Evolutionary conservation across 2,113 vertebrate species (phyloP).

Genomic region (Daboia siamensis): DNA sequence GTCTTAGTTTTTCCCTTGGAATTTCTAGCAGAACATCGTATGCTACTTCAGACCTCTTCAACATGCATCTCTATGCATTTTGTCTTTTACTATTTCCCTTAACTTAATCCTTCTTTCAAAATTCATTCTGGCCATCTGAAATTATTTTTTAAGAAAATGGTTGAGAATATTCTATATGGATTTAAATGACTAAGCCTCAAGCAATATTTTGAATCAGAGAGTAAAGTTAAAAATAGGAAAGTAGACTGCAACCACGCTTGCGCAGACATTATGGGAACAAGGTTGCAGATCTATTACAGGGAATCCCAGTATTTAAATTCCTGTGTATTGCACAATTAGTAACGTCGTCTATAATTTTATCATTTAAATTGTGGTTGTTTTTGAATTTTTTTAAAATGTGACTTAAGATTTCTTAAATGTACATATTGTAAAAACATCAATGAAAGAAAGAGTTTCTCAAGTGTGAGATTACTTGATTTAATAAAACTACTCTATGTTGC

Average conservation of each 20-base stretch:
- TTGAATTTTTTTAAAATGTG: background rate
- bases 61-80: background rate
- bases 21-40: background rate
- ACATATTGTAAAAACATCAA: background rate
- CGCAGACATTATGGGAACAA: background rate
- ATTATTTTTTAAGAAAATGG: background rate
- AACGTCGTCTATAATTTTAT: background rate
- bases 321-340: background rate
- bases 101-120: background rate
- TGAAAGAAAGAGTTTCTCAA: background rate
- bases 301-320: background rate
- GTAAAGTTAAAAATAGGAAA: background rate
- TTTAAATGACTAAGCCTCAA: background rate
- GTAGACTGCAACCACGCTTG: background rate
- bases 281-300: background rate
- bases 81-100: background rate
- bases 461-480: background rate
- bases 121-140: background rate
- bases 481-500: background rate
- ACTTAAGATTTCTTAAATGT: background rate
- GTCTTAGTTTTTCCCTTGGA: background rate
- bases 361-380: background rate
- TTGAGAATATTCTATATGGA: background rate
- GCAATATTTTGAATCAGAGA: background rate
- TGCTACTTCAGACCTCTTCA: background rate